Conservation (phyloP, 2,888 invertebrate genomes). For the Thysanoteuthis rhombus region DNA sequence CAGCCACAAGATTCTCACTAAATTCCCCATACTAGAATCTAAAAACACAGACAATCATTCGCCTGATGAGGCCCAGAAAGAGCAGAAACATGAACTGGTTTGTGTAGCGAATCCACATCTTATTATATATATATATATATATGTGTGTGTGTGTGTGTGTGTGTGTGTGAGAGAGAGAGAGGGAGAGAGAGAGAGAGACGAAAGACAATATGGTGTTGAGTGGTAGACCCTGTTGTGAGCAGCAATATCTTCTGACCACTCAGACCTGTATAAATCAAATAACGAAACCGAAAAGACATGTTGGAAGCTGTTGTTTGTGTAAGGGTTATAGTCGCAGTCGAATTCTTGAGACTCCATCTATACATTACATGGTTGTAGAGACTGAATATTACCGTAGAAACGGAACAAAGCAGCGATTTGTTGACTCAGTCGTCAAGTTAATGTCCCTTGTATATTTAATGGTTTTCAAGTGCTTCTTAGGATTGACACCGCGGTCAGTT, state of each 20-base stretch:
- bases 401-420: not conserved
- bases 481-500: conserved; percentile 12
- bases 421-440: not conserved
- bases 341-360: not conserved
- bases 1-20: too few relatives aligned
- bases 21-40: too few relatives aligned
- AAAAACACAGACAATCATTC: too few relatives aligned
- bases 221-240: not conserved
- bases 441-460: not conserved
- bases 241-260: not conserved
- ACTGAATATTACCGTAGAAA: not conserved
- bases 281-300: not conserved
- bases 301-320: not conserved
- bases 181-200: not conserved
- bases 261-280: not conserved
- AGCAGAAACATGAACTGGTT: too few relatives aligned
- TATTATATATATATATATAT: too few relatives aligned
- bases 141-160: too few relatives aligned
- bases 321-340: not conserved
- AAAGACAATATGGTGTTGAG: not conserved
- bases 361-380: not conserved
- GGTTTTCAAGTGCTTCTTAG: not conserved
- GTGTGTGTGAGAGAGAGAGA: not conserved
- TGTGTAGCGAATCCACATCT: too few relatives aligned
- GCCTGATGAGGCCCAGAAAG: too few relatives aligned